These are phyloP conservation scores for Apodemus speciosus DNA, from an alignment of 2,113 vertebrate species.

Conservation along the genomic window DNA sequence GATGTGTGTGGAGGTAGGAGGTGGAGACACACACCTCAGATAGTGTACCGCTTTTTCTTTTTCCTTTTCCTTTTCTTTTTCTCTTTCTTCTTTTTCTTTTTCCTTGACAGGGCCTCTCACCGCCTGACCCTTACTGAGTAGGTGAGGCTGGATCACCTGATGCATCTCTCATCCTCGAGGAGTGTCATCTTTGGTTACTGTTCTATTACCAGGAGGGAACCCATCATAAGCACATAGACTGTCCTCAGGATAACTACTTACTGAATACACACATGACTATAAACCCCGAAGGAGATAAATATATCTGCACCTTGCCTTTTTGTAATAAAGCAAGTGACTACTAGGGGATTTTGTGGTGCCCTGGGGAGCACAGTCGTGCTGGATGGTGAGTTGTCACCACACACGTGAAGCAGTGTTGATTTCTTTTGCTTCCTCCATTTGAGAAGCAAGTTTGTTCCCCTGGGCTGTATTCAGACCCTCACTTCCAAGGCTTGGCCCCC, in stretches of 20 bases:
- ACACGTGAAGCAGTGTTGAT: neutral
- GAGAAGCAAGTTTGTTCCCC: neutral
- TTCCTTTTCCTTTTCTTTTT: too few relatives aligned
- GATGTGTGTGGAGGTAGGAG: neutral
- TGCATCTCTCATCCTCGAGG: neutral
- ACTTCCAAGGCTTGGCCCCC: neutral
- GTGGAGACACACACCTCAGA: neutral
- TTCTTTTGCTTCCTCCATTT: neutral
- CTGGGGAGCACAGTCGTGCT: rapidly evolving
- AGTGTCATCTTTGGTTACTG: neutral
- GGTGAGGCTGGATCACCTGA: neutral
- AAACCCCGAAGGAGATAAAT: neutral
- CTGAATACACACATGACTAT: neutral
- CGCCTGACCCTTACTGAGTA: neutral
- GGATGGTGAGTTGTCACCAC: neutral
- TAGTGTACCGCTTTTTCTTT: rapidly evolving
- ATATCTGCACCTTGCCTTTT: neutral
- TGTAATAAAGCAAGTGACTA: neutral
- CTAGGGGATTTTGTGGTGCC: too few relatives aligned
- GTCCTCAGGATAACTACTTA: neutral
- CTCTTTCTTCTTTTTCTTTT: too few relatives aligned
- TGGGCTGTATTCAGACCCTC: neutral
- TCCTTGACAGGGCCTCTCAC: neutral
- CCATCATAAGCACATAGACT: rapidly evolving
- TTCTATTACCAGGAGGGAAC: neutral